Conservation (phyloP, 1,140 invertebrate genomes). For the Gerris buenoi region DNA sequence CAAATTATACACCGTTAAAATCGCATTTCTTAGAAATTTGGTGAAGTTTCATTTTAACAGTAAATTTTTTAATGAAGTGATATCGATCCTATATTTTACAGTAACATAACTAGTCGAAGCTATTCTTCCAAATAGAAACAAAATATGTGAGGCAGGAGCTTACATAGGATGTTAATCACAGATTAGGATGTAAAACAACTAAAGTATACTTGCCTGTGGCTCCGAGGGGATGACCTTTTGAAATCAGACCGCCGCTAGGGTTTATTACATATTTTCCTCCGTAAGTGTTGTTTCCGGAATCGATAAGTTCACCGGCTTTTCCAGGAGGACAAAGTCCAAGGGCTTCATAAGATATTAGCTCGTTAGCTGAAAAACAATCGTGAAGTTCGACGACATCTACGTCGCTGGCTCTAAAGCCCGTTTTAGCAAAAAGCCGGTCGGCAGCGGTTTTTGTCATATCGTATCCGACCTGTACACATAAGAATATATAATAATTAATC, state of each 20-base stretch:
- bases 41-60: no score
- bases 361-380: conserved; percentile 97
- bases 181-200: background rate
- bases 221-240: conserved; percentile 95
- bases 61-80: no score
- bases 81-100: no score
- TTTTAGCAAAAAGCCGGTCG: conserved; percentile 61
- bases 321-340: conserved; percentile 82
- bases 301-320: conserved; percentile 81
- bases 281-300: conserved; percentile 90
- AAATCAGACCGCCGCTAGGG: conserved; percentile 93
- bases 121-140: no score
- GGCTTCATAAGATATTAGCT: conserved; percentile 94
- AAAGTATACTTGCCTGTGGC: conserved; percentile 58
- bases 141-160: no score
- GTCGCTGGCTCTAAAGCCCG: conserved; percentile 56
- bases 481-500: no score
- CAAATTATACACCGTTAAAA: no score
- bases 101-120: no score
- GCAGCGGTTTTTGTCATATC: conserved; percentile 88
- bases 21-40: no score
- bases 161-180: no score
- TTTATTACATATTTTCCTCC: conserved; percentile 95
- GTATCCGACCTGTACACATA: conserved; percentile 78
- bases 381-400: conserved; percentile 97